These are phyloP conservation scores for Aptenodytes patagonicus DNA, from an alignment of 2,113 vertebrate species.

Conservation along the genomic window DNA sequence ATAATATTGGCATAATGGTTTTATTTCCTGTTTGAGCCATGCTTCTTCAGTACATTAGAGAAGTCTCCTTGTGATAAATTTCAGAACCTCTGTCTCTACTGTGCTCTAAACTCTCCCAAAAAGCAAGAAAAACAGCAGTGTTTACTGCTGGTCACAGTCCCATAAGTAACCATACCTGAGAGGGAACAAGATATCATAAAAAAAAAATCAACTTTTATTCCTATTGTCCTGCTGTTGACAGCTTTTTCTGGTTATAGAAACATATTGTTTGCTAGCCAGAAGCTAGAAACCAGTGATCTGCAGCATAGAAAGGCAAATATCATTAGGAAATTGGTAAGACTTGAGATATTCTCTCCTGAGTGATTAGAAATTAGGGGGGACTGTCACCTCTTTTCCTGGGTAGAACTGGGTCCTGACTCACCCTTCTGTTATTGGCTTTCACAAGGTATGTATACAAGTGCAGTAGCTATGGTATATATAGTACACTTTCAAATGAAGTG, in stretches of 20 bases:
- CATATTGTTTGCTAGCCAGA: neutral
- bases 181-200: neutral
- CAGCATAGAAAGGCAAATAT: neutral
- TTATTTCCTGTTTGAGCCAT: neutral
- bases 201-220: neutral
- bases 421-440: neutral
- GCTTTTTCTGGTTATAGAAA: neutral
- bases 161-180: neutral
- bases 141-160: neutral
- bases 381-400: neutral
- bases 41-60: neutral
- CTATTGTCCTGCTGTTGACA: neutral
- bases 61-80: neutral
- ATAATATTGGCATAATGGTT: neutral
- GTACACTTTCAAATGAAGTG: neutral
- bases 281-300: neutral
- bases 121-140: neutral
- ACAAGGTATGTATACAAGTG: neutral
- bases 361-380: neutral
- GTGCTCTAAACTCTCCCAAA: neutral
- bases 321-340: neutral
- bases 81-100: neutral
- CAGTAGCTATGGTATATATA: neutral
- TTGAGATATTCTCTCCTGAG: neutral
- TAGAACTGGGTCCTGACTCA: neutral